Conservation (phyloP, 1,140 invertebrate genomes). For the Scylla paramamosain region DNA sequence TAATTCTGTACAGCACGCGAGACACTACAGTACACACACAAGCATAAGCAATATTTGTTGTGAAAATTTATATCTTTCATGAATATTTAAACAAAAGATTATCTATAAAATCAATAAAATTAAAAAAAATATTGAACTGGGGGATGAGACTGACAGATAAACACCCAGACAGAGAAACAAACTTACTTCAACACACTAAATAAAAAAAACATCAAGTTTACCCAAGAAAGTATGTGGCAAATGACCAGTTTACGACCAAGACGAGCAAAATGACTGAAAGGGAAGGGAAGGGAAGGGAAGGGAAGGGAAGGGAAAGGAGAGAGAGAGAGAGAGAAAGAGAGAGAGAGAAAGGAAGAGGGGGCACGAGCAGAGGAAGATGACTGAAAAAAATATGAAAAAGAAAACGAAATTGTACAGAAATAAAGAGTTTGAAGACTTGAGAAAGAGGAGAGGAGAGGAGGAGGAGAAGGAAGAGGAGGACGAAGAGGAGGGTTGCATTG, state of each 20-base stretch:
- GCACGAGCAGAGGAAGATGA: background rate
- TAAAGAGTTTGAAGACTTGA: background rate
- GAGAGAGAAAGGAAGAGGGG: background rate
- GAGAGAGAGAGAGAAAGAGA: conserved; percentile 32
- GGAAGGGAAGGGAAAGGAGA: background rate
- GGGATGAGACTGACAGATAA: background rate
- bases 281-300: background rate
- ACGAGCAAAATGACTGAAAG: too few species aligned
- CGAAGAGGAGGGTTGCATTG: background rate
- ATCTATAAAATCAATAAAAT: too few species aligned
- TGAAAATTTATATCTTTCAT: background rate
- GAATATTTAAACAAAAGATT: background rate
- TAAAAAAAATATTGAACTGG: too few species aligned
- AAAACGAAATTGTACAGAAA: background rate
- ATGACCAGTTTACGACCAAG: too few species aligned
- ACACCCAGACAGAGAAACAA: background rate
- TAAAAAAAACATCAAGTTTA: too few species aligned
- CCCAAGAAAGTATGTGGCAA: too few species aligned
- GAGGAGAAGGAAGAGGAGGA: background rate
- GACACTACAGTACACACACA: too few species aligned
- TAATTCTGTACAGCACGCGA: too few species aligned
- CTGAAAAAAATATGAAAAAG: background rate
- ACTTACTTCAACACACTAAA: background rate
- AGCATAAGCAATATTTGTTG: background rate
- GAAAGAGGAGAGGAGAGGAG: background rate